A percentile compares a stretch with the other conserved stretches of the same genome.
Evolutionary conservation across 2,888 invertebrate genomes (phyloP).

Genomic region (Spilarctia lutea): DNA sequence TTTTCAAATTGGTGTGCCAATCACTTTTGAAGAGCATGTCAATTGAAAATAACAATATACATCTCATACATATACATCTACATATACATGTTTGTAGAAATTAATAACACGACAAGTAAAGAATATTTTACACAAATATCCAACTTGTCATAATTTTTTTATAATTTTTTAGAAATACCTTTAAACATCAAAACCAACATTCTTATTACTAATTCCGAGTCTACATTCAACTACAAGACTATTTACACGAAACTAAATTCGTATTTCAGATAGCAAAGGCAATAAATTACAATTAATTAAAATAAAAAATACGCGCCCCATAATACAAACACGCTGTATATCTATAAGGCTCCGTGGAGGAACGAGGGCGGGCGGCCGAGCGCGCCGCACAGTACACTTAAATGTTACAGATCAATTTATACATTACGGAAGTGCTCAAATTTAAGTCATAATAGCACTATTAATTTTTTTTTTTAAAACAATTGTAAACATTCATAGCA

Average conservation of each 20-base stretch:
- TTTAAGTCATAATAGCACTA: not conserved
- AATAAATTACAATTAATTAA: constrained; percentile 61
- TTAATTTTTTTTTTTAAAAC: not conserved
- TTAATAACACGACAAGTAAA: not conserved
- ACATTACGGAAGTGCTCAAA: constrained; percentile 7
- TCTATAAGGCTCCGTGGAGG: constrained; percentile 80
- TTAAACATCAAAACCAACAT: not conserved
- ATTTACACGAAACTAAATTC: constrained; percentile 19
- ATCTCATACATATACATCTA: too few species aligned
- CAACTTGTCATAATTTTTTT: not conserved
- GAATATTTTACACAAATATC: not conserved
- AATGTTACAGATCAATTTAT: constrained; percentile 55
- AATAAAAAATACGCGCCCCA: constrained; percentile 46
- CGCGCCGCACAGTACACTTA: constrained; percentile 62
- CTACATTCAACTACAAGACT: constrained; percentile 18
- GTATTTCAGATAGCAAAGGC: constrained; percentile 34
- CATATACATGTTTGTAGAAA: not conserved
- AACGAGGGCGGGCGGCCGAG: constrained; percentile 81
- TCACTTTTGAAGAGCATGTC: not conserved
- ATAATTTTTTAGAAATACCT: not conserved
- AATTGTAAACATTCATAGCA: too few species aligned
- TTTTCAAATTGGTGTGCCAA: not conserved
- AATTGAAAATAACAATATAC: not conserved
- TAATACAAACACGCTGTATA: constrained; percentile 71
- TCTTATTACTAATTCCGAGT: constrained; percentile 11